These are phyloP conservation scores for Agrotis puta DNA, from an alignment of 2,888 invertebrate species.

Conservation along the genomic window DNA sequence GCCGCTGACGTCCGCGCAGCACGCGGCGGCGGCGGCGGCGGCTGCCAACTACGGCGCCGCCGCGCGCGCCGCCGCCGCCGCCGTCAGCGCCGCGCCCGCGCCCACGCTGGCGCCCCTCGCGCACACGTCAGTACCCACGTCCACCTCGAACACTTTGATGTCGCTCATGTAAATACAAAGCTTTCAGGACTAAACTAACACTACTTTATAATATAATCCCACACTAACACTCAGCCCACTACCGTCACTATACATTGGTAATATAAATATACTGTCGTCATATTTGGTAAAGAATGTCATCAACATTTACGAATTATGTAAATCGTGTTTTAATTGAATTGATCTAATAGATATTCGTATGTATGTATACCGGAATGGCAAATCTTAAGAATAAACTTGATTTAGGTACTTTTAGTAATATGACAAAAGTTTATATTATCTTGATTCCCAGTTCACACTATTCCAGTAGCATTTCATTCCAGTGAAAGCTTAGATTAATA, in stretches of 20 bases:
- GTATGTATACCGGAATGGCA: background rate
- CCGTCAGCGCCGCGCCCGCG: conserved; percentile 92
- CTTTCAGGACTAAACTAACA: conserved; percentile 44
- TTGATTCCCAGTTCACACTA: too few relatives aligned
- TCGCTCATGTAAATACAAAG: conserved; percentile 53
- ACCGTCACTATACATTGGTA: background rate
- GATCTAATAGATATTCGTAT: background rate
- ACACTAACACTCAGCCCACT: conserved; percentile 29
- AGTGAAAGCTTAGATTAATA: too few relatives aligned
- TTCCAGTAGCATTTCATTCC: too few relatives aligned
- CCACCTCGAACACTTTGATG: conserved; percentile 57
- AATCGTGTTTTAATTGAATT: conserved; percentile 1
- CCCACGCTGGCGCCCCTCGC: conserved; percentile 88
- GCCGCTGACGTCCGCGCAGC: conserved; percentile 95
- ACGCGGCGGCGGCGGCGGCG: conserved; percentile 96
- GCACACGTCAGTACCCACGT: conserved; percentile 78
- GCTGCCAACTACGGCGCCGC: conserved; percentile 97
- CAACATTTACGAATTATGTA: background rate
- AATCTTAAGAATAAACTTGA: background rate
- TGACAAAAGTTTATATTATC: too few relatives aligned
- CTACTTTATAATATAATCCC: conserved; percentile 23
- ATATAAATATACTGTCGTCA: too few relatives aligned
- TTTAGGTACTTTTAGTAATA: background rate
- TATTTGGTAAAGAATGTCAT: background rate
- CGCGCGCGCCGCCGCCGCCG: conserved; percentile 95